Conservation (phyloP, 2,888 invertebrate species). For the Physocephala rufipes region DNA sequence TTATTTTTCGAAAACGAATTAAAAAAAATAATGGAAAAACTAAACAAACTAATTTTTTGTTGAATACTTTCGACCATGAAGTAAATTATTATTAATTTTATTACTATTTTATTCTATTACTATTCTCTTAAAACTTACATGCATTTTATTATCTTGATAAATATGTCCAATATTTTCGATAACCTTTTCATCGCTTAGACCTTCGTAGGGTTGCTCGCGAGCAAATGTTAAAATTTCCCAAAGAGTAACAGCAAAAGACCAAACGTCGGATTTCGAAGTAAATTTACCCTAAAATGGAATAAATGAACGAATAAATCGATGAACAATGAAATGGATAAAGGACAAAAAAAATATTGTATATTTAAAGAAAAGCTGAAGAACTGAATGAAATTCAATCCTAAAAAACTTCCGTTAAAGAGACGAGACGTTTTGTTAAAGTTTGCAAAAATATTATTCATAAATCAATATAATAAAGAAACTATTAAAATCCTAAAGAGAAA, state of each 20-base stretch:
- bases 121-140: conserved; percentile 67
- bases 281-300: conserved; percentile 76
- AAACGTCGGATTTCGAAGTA: conserved; percentile 85
- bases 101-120: not conserved
- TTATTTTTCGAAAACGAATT: too few species aligned
- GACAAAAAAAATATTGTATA: not conserved
- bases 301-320: conserved; percentile 5
- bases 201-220: conserved; percentile 82
- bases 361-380: conserved; percentile 33
- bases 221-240: conserved; percentile 90
- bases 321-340: not conserved
- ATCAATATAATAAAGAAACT: too few species aligned
- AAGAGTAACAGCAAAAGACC: conserved; percentile 87
- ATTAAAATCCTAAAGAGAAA: too few species aligned
- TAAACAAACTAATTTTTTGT: too few species aligned
- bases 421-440: conserved; percentile 4
- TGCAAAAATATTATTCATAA: conserved; percentile 35
- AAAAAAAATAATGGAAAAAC: too few species aligned
- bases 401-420: not conserved
- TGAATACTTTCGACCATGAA: too few species aligned
- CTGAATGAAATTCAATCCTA: conserved; percentile 29
- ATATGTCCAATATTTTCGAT: conserved; percentile 84
- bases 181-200: conserved; percentile 81
- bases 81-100: not conserved
- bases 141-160: conserved; percentile 77